Evolutionary conservation across 2,888 invertebrate genomes (phyloP), one percentile per base, ranked within the genome.

Genomic region (Aphelenchoides bicaudatus): DNA sequence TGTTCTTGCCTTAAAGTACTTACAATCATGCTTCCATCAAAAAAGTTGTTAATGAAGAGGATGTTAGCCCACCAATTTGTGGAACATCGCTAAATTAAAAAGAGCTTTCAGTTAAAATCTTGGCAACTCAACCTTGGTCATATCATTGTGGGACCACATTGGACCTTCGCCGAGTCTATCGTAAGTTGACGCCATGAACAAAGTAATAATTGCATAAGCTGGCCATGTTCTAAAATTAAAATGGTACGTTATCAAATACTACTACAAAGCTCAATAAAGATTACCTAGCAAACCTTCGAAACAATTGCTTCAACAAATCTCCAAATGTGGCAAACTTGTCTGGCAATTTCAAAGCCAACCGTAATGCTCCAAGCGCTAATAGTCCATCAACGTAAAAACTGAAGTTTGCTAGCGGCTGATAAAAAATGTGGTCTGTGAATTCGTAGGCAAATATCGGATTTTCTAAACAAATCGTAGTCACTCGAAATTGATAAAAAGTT

Each of bases 21-120:
- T 55, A 75, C 75, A 29, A 73, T 77, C 30, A 72, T 65, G 4
- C 68, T 65, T 6, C 63, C 66, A 30, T 65, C 63, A 51, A 70
- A 67, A 59, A 78, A 71, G 56, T 78, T 79, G 56, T 79, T 79
- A 50, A 78, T 63, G 53, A 79, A 72, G 23, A 79, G 60, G 6
- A 78, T 50, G 59, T 78, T 79, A 56, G 71, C 71, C 71, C 74
- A 74, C 76, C 77, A 78, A 16, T 63, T 67, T 6, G 55, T 52
- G 25, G 57, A 58, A 53, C 78, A 78, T 23, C 77, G 60, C 8
- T n/a, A n/a, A n/a, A n/a, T n/a, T n/a, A n/a, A n/a, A n/a, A n/a
- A n/a, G n/a, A n/a, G n/a, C n/a, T n/a, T n/a, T n/a, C n/a, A n/a
- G n/a, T n/a, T n/a, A n/a, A n/a, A n/a, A n/a, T n/a, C n/a, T n/a